A percentile compares a stretch with the other conserved stretches of the same genome.
Conservation (phyloP, 2,888 invertebrate genomes). For the Acrocera orbiculus region DNA sequence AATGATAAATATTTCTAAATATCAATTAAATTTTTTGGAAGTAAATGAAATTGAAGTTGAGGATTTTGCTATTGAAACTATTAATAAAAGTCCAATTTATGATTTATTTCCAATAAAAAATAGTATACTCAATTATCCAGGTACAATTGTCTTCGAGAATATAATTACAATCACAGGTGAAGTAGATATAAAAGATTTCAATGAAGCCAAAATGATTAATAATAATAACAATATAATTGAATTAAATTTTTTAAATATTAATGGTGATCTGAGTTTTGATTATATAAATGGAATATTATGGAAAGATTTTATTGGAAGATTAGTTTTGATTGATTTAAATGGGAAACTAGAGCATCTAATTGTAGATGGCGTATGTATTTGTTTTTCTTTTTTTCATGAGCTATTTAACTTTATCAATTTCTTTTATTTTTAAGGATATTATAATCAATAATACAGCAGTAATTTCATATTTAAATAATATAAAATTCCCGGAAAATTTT, state of each 20-base stretch:
- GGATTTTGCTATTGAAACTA: slow-evolving; percentile 19
- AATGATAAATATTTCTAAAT: too few species aligned
- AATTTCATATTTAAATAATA: slow-evolving; percentile 30
- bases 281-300: slow-evolving; percentile 34
- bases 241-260: slow-evolving; percentile 12
- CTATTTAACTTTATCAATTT: neutral
- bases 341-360: slow-evolving; percentile 26
- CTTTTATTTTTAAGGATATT: slow-evolving; percentile 30
- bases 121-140: slow-evolving; percentile 18
- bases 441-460: slow-evolving; percentile 22
- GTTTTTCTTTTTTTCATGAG: neutral
- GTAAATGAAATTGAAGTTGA: slow-evolving; percentile 19
- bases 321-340: slow-evolving; percentile 32
- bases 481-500: slow-evolving; percentile 37
- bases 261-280: slow-evolving; percentile 20
- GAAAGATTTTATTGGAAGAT: slow-evolving; percentile 25
- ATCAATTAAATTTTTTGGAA: slow-evolving; percentile 17
- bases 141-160: slow-evolving; percentile 15
- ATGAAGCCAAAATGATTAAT: neutral
- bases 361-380: slow-evolving; percentile 35
- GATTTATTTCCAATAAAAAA: slow-evolving; percentile 19
- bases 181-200: slow-evolving; percentile 5
- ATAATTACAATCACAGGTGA: too few species aligned
- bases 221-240: neutral
- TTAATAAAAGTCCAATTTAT: slow-evolving; percentile 19